phyloP scores from a whole-genome alignment of 2,888 invertebrate species.

The Spisula subtruncata region DNA sequence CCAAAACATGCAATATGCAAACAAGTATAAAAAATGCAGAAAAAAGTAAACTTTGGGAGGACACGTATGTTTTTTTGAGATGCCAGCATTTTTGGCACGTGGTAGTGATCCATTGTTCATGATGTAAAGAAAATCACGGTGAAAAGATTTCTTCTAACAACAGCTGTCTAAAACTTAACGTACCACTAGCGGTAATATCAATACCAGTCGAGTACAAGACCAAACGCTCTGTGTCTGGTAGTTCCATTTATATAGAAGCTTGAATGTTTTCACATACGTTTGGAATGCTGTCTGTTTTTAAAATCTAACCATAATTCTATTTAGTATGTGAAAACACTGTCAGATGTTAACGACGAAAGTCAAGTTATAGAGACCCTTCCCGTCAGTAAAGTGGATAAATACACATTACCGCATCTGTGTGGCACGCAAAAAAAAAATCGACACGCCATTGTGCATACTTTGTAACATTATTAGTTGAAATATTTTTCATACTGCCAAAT shows the following conservation, averaged over 20 bases:
- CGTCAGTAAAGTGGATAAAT: conserved; percentile 24
- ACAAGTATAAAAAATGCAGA: conserved; percentile 11
- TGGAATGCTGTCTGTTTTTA: conserved; percentile 42
- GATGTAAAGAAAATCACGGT: conserved; percentile 29
- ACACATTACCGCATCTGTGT: background rate
- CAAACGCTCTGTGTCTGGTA: conserved; percentile 32
- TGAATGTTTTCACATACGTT: conserved; percentile 40
- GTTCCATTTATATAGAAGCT: conserved; percentile 30
- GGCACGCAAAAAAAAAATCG: background rate
- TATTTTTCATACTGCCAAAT: too few relatives aligned
- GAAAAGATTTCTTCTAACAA: conserved; percentile 42
- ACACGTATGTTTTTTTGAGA: conserved; percentile 11
- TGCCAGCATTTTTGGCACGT: conserved; percentile 40
- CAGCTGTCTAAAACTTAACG: conserved; percentile 41
- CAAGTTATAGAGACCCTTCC: background rate
- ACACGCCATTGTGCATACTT: background rate
- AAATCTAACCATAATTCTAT: conserved; percentile 26
- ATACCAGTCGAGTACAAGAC: conserved; percentile 47
- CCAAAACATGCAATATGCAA: background rate
- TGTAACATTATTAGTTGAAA: too few relatives aligned
- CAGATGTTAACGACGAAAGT: conserved; percentile 23
- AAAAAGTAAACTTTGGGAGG: conserved; percentile 19
- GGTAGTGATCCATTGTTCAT: conserved; percentile 27
- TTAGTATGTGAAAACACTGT: conserved; percentile 30
- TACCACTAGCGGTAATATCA: conserved; percentile 60